These are phyloP conservation scores for Neoaliturus tenellus DNA, from an alignment of 2,888 invertebrate genomes.

Conservation along the genomic window DNA sequence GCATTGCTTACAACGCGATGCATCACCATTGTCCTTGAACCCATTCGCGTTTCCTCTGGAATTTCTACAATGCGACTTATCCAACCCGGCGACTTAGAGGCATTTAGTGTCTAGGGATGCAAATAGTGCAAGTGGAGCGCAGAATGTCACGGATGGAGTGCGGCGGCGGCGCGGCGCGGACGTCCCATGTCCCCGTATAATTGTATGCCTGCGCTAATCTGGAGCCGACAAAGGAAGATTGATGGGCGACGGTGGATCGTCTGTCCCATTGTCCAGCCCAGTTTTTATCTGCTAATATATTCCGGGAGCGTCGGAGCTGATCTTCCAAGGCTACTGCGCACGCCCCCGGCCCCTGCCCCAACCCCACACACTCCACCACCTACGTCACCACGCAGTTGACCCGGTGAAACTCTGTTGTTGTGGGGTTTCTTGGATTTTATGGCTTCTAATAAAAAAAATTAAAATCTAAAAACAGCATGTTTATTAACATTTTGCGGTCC, in stretches of 20 bases:
- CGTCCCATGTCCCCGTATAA: constrained; percentile 9
- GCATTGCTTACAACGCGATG: too few species aligned
- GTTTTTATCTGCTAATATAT: constrained; percentile 35
- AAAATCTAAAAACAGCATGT: too few species aligned
- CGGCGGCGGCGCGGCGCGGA: not conserved
- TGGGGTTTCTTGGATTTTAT: too few species aligned
- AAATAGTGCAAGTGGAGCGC: constrained; percentile 17
- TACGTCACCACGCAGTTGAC: too few species aligned
- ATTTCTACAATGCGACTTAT: not conserved
- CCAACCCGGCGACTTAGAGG: constrained; percentile 6
- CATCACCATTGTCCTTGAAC: too few species aligned
- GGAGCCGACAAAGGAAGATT: constrained; percentile 31
- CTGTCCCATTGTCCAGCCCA: constrained; percentile 35
- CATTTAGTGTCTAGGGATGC: constrained; percentile 20
- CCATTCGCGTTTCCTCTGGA: too few species aligned
- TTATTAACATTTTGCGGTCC: too few species aligned
- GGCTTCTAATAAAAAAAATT: too few species aligned
- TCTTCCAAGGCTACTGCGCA: not conserved
- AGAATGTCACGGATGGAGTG: not conserved
- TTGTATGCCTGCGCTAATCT: constrained; percentile 25
- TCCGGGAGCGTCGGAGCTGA: not conserved
- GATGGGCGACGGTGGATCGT: not conserved
- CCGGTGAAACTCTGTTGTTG: too few species aligned
- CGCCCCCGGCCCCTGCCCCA: not conserved
- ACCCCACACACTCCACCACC: not conserved